Percentiles rank a stretch among this genome's conserved stretches.
Evolutionary conservation across 1,140 invertebrate species (phyloP).

Genomic region (Triops cancriformis): DNA sequence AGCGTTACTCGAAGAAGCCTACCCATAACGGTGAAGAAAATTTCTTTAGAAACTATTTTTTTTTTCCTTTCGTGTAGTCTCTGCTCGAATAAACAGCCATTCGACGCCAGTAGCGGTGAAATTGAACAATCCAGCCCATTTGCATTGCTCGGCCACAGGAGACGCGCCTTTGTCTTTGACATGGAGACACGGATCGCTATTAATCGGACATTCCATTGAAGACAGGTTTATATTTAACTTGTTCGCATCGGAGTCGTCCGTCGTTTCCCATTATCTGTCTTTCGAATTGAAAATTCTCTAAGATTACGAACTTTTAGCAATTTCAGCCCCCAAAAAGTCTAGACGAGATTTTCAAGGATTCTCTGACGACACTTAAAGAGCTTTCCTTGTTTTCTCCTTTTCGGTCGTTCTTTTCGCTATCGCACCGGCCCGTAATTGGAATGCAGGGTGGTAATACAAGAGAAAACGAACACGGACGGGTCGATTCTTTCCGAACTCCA

Average conservation of each 20-base stretch:
- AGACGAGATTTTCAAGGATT: too few relatives aligned
- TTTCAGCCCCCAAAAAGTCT: too few relatives aligned
- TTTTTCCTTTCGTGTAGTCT: slow-evolving; percentile 29
- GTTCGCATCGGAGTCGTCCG: not conserved
- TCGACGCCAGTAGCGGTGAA: slow-evolving; percentile 30
- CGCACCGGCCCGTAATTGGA: not conserved
- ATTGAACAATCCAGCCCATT: slow-evolving; percentile 25
- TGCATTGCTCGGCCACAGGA: slow-evolving; percentile 31
- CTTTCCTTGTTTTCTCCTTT: not conserved
- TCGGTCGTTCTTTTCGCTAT: not conserved
- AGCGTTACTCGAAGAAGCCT: not conserved
- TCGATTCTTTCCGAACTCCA: not conserved
- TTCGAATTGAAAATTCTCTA: not conserved
- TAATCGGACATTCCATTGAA: slow-evolving; percentile 16
- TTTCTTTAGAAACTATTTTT: not conserved
- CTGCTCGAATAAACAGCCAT: slow-evolving; percentile 31
- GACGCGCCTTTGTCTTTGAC: slow-evolving; percentile 33
- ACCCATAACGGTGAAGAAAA: not conserved
- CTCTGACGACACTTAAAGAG: not conserved
- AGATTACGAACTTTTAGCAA: too few relatives aligned
- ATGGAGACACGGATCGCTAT: slow-evolving; percentile 33
- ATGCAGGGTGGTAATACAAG: not conserved
- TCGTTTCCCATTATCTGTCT: too few relatives aligned
- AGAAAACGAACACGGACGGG: not conserved
- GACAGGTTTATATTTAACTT: not conserved